A percentile compares a stretch with the other conserved stretches of the same genome.
Evolutionary conservation across 2,113 vertebrate genomes (phyloP).

Genomic region (Hyaena hyaena): DNA sequence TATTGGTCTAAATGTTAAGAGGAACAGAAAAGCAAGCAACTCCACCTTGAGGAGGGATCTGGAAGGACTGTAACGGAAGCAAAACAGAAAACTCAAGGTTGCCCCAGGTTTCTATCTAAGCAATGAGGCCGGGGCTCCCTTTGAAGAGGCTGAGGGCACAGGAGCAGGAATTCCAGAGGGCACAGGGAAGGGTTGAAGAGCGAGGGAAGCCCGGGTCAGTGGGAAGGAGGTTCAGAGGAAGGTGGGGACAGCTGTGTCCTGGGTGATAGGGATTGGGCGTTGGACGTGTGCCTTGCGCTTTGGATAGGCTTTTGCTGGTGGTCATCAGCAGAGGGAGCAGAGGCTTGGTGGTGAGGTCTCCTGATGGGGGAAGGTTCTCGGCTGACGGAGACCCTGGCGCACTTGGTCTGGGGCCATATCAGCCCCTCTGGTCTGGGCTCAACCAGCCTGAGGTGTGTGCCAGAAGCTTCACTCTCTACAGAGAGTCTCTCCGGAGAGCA

Average conservation of each 20-base stretch:
- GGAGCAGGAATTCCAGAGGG: not conserved
- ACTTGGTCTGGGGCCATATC: not conserved
- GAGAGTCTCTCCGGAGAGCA: not conserved
- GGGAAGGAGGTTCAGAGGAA: not conserved
- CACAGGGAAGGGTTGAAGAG: not conserved
- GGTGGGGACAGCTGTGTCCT: accelerated
- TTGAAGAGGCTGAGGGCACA: not conserved
- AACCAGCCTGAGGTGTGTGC: not conserved
- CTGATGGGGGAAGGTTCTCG: not conserved
- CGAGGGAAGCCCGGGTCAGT: not conserved
- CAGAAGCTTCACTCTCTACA: not conserved
- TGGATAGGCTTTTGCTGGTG: not conserved
- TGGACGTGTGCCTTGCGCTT: not conserved
- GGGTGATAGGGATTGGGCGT: not conserved
- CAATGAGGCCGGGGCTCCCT: not conserved
- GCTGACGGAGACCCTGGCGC: not conserved
- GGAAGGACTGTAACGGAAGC: not conserved
- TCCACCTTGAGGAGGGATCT: not conserved
- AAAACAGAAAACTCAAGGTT: not conserved
- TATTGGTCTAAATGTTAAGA: not conserved
- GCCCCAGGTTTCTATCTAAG: not conserved
- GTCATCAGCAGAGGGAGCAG: not conserved
- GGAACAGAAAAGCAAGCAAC: not conserved
- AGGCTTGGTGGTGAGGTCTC: not conserved
- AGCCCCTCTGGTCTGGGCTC: not conserved